phyloP scores from a whole-genome alignment of 2,113 vertebrate genomes.

The Aspidoscelis tigris region DNA sequence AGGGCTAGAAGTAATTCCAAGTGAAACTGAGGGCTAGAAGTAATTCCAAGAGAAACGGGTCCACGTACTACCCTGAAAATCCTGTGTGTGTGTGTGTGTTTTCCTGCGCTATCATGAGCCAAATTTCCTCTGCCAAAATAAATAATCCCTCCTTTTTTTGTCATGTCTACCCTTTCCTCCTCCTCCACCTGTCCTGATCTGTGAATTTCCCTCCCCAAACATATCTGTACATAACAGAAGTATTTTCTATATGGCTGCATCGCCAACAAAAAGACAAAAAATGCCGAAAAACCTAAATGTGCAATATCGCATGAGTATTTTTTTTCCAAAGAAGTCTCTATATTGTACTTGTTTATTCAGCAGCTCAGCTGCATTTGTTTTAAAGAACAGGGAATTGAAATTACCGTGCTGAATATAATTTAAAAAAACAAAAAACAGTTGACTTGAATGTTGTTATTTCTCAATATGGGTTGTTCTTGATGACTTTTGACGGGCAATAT shows the following conservation, averaged over 20 bases:
- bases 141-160: background rate
- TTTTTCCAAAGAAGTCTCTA: slow-evolving; percentile 60
- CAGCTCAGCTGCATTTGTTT: slow-evolving; percentile 36
- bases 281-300: slow-evolving; percentile 50
- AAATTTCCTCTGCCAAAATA: slow-evolving; percentile 31
- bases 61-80: slow-evolving; percentile 36
- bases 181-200: background rate
- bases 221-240: slow-evolving; percentile 61
- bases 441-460: background rate
- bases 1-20: slow-evolving; percentile 42
- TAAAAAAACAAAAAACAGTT: slow-evolving; percentile 6
- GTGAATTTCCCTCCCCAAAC: slow-evolving; percentile 24
- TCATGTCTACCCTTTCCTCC: too few species aligned
- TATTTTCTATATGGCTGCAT: slow-evolving; percentile 63
- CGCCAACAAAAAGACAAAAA: slow-evolving; percentile 34
- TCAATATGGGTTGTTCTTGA: background rate
- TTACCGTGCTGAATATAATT: slow-evolving; percentile 31
- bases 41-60: slow-evolving; percentile 41
- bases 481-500: too few species aligned
- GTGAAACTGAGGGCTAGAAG: slow-evolving; percentile 45
- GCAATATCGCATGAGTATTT: slow-evolving; percentile 59
- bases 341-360: slow-evolving; percentile 63
- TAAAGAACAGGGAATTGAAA: slow-evolving; percentile 42
- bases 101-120: slow-evolving; percentile 29
- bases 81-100: slow-evolving; percentile 14